Base-by-base conservation (phyloP, 2,888 invertebrate species). In the Eupithecia abbreviata region DNA sequence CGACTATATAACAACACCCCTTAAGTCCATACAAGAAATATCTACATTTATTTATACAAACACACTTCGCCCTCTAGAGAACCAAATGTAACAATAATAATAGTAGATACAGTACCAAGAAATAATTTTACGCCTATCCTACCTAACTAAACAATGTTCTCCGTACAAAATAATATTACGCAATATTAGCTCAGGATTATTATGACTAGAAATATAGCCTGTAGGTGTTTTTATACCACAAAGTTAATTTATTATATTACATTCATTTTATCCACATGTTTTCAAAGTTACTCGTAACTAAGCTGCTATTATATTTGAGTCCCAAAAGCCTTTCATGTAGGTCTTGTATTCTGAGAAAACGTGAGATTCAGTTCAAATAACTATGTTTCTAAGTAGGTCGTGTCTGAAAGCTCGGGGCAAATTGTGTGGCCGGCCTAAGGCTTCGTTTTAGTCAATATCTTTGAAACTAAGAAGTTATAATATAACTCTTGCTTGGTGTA, bases 391-490 rank as follows among this genome's bases (percentile, higher is more conserved):
- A 77, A 80, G 66, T 80, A 75, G 76, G 78, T 77, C 75, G 66
- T 55, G 73, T 69, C 47, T 47, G 72, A 75, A 67, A 45, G 71
- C 55, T n/a, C 45, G 58, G 49, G 65, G 73, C 30, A 51, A 65
- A 65, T 55, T 70, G 74, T 69, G 71, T 66, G 71, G 74, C 62
- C 42, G 2, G 67, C 73, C 67, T 77, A 62, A 42, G 76, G 72
- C 73, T 76, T 76, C 69, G 67, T 67, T 75, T 76, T 66, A 73
- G 67, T 68, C 62, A 75, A 77, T 79, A 80, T 75, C 62, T 77
- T 72, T 67, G 71, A 76, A 80, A 79, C 77, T 75, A 45, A 41
- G 68, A 77, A 80, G 77, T 80, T 72, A 75, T 30, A 30, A 75
- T 73, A 74, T 73, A 74, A 66, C 74, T 76, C 45, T 74, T 75